Evolutionary conservation across 2,888 invertebrate genomes (phyloP), one percentile per base, ranked within the genome.

Genomic region (Lepidonotus clava): DNA sequence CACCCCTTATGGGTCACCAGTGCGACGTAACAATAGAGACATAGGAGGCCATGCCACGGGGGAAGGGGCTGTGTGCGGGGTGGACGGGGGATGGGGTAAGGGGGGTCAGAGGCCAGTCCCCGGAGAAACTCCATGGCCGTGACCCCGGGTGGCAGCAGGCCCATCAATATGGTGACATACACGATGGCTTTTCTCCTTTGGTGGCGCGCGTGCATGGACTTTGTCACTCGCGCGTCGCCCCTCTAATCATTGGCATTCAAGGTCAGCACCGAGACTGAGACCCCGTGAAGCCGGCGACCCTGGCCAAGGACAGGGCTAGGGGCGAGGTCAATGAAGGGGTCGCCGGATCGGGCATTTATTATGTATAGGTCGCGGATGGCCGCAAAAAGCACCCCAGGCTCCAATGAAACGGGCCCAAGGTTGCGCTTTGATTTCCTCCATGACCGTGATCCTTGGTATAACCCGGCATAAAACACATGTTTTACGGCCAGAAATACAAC

Each of bases 191-290:
- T n/a, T n/a, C n/a, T n/a, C n/a, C n/a, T n/a, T n/a, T n/a, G n/a
- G n/a, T n/a, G n/a, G n/a, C n/a, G 46, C 46, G 18, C 18, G 46
- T 46, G 46, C 61, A 32, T 61, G 61, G 61, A 28, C 61, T 61
- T 61, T 61, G 61, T 61, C 61, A 61, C 61, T n/a, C 21, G 18
- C 21, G 53, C n/a, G 53, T 61, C 61, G 28, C 61, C 61, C 61
- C 61, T 61, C 61, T 61, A 61, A 61, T 61, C 61, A 61, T 24
- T 61, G 61, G 61, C 61, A 61, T 61, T 11, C 61, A 61, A 24
- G 61, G 61, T 61, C 61, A 28, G 1, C 28, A 24, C 28, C 61
- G n/a, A n/a, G n/a, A n/a, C n/a, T n/a, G n/a, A n/a, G n/a, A n/a
- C n/a, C n/a, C n/a, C n/a, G n/a, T n/a, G n/a, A n/a, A n/a, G n/a